These are phyloP conservation scores for Pteronotus mesoamericanus DNA, from an alignment of 2,797 vertebrate species.

Conservation along the genomic window DNA sequence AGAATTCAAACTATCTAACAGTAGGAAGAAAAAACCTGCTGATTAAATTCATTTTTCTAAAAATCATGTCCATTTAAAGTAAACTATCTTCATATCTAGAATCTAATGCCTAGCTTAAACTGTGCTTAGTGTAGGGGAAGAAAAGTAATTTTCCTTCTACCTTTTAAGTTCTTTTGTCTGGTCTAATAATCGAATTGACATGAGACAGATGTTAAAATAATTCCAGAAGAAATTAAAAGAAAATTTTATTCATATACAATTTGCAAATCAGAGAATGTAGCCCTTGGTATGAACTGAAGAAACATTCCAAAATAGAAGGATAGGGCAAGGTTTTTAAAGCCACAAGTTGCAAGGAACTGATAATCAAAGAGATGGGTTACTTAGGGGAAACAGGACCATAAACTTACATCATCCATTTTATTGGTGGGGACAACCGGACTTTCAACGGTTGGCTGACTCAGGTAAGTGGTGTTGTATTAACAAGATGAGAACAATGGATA, in stretches of 20 bases:
- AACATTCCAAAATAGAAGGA: not conserved
- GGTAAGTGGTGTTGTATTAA: not conserved
- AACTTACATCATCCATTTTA: not conserved
- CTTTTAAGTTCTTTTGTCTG: not conserved
- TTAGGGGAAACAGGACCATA: not conserved
- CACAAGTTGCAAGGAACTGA: not conserved
- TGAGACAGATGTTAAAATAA: not conserved
- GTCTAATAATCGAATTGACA: not conserved
- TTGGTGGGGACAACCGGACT: not conserved
- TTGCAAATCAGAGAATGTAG: not conserved
- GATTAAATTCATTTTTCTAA: slow-evolving; percentile 45
- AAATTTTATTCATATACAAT: not conserved
- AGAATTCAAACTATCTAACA: slow-evolving; percentile 20
- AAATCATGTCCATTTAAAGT: slow-evolving; percentile 24
- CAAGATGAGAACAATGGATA: not conserved
- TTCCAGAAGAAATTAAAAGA: not conserved
- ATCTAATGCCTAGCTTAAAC: not conserved
- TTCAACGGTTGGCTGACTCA: not conserved
- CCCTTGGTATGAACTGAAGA: not conserved
- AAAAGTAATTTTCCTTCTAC: not conserved
- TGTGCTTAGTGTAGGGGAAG: not conserved
- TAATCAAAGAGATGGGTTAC: not conserved
- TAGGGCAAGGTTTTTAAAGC: not conserved
- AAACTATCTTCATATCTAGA: slow-evolving; percentile 5
- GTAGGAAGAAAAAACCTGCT: slow-evolving; percentile 22